Evolutionary conservation across 2,888 invertebrate species (phyloP).

Genomic region (Diadegma fenestrale): DNA sequence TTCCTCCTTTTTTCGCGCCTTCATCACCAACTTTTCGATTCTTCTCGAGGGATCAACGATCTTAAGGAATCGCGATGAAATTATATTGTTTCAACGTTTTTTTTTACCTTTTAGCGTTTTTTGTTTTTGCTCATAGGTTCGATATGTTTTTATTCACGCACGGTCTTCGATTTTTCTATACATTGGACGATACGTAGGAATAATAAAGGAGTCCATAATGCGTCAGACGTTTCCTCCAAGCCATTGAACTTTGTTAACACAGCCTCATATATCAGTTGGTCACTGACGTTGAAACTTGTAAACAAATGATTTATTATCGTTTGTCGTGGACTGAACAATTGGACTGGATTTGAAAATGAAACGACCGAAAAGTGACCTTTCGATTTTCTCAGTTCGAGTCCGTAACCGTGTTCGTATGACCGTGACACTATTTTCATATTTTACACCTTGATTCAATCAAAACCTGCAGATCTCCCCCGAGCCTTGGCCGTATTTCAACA

Average conservation of each 20-base stretch:
- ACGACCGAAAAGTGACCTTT: slow-evolving; percentile 38
- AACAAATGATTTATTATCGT: not conserved
- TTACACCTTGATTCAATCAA: slow-evolving; percentile 53
- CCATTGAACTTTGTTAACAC: not conserved
- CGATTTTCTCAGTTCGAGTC: slow-evolving; percentile 18
- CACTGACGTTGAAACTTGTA: slow-evolving; percentile 10
- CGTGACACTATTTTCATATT: slow-evolving; percentile 59
- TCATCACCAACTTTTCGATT: not conserved
- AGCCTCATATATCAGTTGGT: not conserved
- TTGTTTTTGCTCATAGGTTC: not conserved
- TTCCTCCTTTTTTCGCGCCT: not conserved
- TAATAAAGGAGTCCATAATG: not conserved
- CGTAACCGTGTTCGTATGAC: slow-evolving; percentile 30
- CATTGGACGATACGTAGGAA: not conserved
- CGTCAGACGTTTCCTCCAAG: not conserved
- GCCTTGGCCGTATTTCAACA: not conserved
- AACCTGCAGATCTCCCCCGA: slow-evolving; percentile 38
- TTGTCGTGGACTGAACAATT: not conserved
- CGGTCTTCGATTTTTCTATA: not conserved
- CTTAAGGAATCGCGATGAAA: not conserved
- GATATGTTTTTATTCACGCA: not conserved
- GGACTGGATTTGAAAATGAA: not conserved
- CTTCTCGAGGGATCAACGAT: not conserved
- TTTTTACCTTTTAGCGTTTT: not conserved
- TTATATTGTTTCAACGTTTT: not conserved